phyloP scores from a whole-genome alignment of 2,888 invertebrate species.

The Leptinotarsa rubiginosa region DNA sequence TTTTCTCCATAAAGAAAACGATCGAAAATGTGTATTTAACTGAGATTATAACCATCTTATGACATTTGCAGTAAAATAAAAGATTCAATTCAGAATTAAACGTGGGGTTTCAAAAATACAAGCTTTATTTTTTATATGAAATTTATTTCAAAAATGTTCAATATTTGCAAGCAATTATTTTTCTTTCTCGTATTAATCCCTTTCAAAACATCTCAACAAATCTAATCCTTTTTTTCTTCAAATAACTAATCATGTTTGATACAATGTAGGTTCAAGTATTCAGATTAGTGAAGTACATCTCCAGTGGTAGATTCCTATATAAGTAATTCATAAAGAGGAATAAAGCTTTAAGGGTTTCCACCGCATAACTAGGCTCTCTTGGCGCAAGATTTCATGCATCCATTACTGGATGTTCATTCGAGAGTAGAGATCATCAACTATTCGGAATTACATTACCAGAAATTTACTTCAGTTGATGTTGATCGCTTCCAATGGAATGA shows the following conservation, averaged over 20 bases:
- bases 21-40: no score
- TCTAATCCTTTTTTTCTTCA: background rate
- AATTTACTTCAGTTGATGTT: background rate
- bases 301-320: conserved; percentile 60
- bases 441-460: background rate
- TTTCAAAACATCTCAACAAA: background rate
- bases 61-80: no score
- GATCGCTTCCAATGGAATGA: no score
- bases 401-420: background rate
- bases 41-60: no score
- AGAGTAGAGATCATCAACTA: background rate
- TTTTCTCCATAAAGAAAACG: no score
- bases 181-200: background rate
- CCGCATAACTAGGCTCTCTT: conserved; percentile 26
- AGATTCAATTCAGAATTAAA: no score
- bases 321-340: conserved; percentile 58
- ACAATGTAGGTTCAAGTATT: background rate
- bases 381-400: background rate
- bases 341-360: conserved; percentile 50
- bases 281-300: conserved; percentile 36
- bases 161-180: no score
- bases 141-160: no score
- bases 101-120: no score
- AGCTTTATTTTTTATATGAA: no score
- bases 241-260: background rate